Evolutionary conservation across 2,113 vertebrate genomes (phyloP).

Genomic region (Mus spicilegus): DNA sequence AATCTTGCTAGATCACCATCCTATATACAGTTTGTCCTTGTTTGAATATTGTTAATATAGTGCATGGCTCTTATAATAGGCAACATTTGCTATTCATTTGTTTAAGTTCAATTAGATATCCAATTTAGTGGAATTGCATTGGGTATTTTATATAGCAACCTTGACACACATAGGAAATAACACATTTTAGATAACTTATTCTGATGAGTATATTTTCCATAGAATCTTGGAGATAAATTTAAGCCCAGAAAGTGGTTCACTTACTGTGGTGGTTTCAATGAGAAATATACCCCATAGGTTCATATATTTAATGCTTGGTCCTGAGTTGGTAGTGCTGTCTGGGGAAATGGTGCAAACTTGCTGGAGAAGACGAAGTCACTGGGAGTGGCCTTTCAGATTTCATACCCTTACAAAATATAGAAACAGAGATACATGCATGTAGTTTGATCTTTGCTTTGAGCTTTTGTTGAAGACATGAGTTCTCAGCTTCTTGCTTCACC

Average conservation of each 20-base stretch:
- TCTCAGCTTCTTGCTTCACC: not conserved
- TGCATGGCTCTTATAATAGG: not conserved
- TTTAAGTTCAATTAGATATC: not conserved
- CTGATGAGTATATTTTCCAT: not conserved
- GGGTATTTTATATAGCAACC: conserved; percentile 12
- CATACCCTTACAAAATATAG: not conserved
- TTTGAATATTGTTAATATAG: not conserved
- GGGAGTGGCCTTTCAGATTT: not conserved
- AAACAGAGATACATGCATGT: too few relatives aligned
- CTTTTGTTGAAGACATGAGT: not conserved
- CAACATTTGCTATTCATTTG: not conserved
- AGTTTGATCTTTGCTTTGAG: not conserved
- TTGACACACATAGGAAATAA: not conserved
- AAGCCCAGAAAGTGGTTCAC: not conserved
- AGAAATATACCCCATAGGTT: not conserved
- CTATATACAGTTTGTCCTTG: not conserved
- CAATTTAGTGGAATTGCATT: not conserved
- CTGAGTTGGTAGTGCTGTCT: not conserved
- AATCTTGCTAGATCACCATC: not conserved
- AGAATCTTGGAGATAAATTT: conserved; percentile 26
- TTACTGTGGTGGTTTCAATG: not conserved
- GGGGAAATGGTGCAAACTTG: not conserved
- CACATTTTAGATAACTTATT: not conserved
- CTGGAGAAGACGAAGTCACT: not conserved
- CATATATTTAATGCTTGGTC: not conserved